These are phyloP conservation scores for Tanypteryx hageni DNA, from an alignment of 2,888 invertebrate species.

Conservation along the genomic window DNA sequence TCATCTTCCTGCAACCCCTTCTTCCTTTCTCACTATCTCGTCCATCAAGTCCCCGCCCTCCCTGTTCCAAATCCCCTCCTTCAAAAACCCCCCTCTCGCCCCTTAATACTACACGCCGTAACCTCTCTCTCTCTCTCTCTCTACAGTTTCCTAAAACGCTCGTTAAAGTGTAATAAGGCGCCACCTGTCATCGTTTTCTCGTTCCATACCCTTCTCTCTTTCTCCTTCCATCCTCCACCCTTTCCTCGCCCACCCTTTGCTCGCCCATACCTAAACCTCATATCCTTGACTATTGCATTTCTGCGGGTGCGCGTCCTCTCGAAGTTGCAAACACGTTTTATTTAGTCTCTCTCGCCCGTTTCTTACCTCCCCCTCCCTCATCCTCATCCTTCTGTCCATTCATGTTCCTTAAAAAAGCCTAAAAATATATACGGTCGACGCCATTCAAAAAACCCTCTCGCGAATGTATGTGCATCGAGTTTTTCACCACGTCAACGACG, in stretches of 20 bases:
- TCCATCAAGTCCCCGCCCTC: neutral
- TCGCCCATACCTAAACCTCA: neutral
- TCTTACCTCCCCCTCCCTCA: neutral
- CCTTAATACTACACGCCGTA: neutral
- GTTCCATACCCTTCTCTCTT: neutral
- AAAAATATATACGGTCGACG: too few species aligned
- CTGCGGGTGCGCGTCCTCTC: neutral
- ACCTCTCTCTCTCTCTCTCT: neutral
- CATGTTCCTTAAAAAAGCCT: too few species aligned
- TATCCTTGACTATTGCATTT: neutral
- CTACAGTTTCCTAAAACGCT: constrained; percentile 51
- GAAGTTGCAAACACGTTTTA: neutral
- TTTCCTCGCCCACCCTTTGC: neutral
- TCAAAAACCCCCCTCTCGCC: neutral
- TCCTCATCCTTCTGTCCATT: neutral
- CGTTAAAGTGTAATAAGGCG: constrained; percentile 61
- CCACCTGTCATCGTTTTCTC: constrained; percentile 58
- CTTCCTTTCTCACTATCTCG: neutral
- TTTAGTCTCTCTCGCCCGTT: neutral
- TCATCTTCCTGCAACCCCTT: constrained; percentile 1
- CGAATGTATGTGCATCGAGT: too few species aligned
- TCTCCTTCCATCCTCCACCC: neutral
- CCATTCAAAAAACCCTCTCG: too few species aligned
- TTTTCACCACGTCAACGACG: too few species aligned
- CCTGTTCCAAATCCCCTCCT: neutral